Percentiles rank a stretch among this genome's conserved stretches.
These are phyloP conservation scores for Hydrocynus forskahlii DNA, from an alignment of 2,797 vertebrate genomes.

Conservation along the genomic window DNA sequence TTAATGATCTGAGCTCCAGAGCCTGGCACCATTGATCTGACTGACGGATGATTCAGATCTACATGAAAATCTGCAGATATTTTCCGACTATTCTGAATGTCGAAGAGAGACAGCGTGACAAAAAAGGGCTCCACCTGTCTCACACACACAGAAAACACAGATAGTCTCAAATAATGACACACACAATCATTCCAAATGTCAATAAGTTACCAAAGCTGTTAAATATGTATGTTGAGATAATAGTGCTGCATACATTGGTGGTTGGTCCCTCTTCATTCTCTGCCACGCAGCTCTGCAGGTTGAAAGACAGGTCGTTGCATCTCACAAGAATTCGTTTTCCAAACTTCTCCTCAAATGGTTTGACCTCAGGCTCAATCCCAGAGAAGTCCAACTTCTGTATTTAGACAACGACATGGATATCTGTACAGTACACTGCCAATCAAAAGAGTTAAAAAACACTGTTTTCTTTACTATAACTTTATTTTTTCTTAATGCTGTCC, in stretches of 20 bases:
- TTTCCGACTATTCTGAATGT: conserved; percentile 91
- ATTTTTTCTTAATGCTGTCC: no score
- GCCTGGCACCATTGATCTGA: conserved; percentile 85
- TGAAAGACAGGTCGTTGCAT: conserved; percentile 96
- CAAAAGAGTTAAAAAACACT: no score
- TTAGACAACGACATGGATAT: background rate
- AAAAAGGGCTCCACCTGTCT: conserved; percentile 96
- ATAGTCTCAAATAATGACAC: background rate
- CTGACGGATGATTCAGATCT: conserved; percentile 92
- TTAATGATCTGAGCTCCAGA: conserved; percentile 79
- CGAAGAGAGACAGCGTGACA: conserved; percentile 92
- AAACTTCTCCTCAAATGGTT: conserved; percentile 96
- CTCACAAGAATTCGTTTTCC: conserved; percentile 94
- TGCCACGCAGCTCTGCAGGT: conserved; percentile 95
- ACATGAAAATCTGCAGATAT: conserved; percentile 97
- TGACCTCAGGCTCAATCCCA: conserved; percentile 90
- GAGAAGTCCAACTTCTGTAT: conserved; percentile 93
- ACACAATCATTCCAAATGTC: conserved; percentile 24
- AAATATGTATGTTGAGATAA: background rate
- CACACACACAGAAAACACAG: conserved; percentile 29
- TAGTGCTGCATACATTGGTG: conserved; percentile 83
- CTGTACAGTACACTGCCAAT: background rate
- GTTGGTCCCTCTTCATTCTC: conserved; percentile 99
- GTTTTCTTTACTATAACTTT: no score
- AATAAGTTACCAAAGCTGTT: conserved; percentile 27